phyloP scores from a whole-genome alignment of 2,113 vertebrate species.

The Hyaena hyaena region DNA sequence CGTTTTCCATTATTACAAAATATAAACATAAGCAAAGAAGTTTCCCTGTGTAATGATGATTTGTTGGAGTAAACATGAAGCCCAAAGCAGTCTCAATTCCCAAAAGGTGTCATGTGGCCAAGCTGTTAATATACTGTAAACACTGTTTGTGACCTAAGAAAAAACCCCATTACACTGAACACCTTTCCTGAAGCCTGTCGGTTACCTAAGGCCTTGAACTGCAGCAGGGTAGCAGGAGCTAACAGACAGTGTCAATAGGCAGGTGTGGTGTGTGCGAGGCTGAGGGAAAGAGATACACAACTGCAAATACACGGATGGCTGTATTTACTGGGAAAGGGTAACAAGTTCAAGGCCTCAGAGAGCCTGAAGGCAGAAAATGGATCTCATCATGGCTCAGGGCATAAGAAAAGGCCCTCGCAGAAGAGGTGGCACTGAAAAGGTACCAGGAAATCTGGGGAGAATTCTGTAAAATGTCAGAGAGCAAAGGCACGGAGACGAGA shows the following conservation, averaged over 20 bases:
- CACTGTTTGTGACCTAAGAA: background rate
- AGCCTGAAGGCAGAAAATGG: background rate
- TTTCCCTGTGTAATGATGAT: background rate
- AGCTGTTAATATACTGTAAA: background rate
- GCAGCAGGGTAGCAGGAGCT: no score
- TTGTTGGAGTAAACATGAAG: background rate
- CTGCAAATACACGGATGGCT: accelerated
- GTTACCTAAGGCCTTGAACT: no score
- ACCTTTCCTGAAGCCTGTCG: background rate
- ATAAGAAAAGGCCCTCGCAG: background rate
- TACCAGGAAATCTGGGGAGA: background rate
- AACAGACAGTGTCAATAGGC: accelerated
- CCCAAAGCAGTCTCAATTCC: background rate
- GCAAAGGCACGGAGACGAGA: background rate
- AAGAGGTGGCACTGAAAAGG: background rate
- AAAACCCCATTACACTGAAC: background rate
- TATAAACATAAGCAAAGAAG: background rate
- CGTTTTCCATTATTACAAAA: background rate
- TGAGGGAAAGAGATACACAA: background rate
- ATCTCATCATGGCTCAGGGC: background rate
- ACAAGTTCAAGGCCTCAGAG: background rate
- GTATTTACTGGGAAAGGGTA: background rate
- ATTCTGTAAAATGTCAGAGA: background rate
- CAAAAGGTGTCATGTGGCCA: background rate
- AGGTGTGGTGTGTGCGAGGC: accelerated